These are phyloP conservation scores for Naso thynnoides DNA, from an alignment of 2,797 vertebrate genomes.

Conservation along the genomic window DNA sequence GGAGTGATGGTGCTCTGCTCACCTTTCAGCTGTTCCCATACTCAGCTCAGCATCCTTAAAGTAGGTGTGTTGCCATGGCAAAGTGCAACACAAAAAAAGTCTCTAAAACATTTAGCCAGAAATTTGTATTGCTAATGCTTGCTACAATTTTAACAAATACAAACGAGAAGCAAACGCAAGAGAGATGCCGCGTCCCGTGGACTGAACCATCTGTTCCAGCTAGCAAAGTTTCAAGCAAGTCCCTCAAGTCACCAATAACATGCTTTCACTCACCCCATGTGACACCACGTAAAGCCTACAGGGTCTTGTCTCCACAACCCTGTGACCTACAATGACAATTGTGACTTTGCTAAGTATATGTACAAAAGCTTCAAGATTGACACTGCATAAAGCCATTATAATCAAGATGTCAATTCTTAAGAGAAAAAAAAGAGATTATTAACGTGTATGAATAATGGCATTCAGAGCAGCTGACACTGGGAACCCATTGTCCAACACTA, in stretches of 20 bases:
- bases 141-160: constrained; percentile 16
- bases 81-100: constrained; percentile 43
- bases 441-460: constrained; percentile 83
- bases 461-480: constrained; percentile 81
- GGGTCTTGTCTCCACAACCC: constrained; percentile 50
- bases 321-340: constrained; percentile 52
- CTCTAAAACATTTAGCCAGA: constrained; percentile 37
- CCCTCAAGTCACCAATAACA: constrained; percentile 43
- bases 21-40: constrained; percentile 87
- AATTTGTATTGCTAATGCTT: constrained; percentile 21
- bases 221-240: constrained; percentile 33
- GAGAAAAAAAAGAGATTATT: constrained; percentile 75
- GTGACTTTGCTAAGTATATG: constrained; percentile 59
- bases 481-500: constrained; percentile 77
- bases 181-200: constrained; percentile 21
- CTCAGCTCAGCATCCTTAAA: constrained; percentile 73
- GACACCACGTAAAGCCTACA: constrained; percentile 25
- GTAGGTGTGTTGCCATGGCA: constrained; percentile 59
- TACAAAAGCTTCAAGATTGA: constrained; percentile 67
- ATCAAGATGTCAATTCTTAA: constrained; percentile 62
- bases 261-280: constrained; percentile 57
- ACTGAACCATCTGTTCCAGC: constrained; percentile 33
- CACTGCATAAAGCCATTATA: constrained; percentile 67
- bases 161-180: constrained; percentile 33
- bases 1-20: constrained; percentile 67